phyloP scores from a whole-genome alignment of 2,888 invertebrate species.

The Rhingia campestris region DNA sequence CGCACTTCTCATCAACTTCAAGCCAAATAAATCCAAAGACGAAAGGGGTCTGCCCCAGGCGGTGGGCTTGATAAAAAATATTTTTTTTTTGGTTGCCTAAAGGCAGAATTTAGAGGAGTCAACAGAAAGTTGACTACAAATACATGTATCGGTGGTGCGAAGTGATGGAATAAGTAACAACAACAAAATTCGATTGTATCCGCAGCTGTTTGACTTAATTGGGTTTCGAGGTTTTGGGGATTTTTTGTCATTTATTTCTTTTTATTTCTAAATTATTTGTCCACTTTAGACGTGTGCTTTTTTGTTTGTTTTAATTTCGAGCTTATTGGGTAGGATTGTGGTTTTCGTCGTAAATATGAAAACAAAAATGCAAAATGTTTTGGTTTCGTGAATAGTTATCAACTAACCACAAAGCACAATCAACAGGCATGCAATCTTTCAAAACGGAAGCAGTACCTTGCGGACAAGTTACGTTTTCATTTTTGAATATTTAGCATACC shows the following conservation, averaged over 20 bases:
- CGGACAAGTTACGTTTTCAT: background rate
- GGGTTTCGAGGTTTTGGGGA: slow-evolving; percentile 55
- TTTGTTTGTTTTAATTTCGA: background rate
- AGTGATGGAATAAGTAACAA: slow-evolving; percentile 18
- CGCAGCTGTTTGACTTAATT: slow-evolving; percentile 54
- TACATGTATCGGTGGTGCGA: background rate
- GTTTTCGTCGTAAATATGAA: background rate
- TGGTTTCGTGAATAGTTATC: background rate
- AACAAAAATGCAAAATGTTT: background rate
- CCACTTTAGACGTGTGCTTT: slow-evolving; percentile 5
- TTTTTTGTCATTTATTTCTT: slow-evolving; percentile 7
- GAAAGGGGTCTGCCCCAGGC: slow-evolving; percentile 1
- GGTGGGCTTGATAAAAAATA: background rate
- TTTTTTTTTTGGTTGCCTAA: slow-evolving; percentile 10
- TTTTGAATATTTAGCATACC: no score
- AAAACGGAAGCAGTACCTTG: background rate
- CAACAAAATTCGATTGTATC: slow-evolving; percentile 44
- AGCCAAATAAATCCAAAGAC: slow-evolving; percentile 4
- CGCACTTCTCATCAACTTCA: slow-evolving; percentile 17
- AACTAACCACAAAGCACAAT: background rate
- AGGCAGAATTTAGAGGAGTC: slow-evolving; percentile 55
- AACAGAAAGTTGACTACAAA: slow-evolving; percentile 50
- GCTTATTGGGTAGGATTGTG: background rate
- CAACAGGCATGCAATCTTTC: background rate
- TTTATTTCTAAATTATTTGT: slow-evolving; percentile 17